Percentiles rank a stretch among this genome's conserved stretches.
Conservation (phyloP, 2,113 vertebrate species). For the Ciconia stormi region DNA sequence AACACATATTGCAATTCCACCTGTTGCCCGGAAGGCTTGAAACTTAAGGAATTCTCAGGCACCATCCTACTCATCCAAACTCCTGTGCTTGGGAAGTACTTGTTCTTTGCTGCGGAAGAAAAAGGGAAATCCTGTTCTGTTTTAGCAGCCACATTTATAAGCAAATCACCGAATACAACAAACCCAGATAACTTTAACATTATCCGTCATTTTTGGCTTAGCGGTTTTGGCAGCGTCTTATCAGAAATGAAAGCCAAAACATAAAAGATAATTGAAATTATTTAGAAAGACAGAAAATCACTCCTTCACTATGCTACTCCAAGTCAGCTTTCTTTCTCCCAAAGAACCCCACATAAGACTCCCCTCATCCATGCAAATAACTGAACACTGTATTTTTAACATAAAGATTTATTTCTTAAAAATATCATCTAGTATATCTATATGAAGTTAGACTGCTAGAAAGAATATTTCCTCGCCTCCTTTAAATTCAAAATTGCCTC, state of each 20-base stretch:
- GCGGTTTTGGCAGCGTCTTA: neutral
- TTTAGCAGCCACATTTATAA: neutral
- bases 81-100: neutral
- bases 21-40: slow-evolving; percentile 11
- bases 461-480: neutral
- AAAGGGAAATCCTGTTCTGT: neutral
- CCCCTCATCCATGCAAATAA: neutral
- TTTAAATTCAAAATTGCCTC: neutral
- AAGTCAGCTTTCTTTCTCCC: neutral
- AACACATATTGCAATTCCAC: neutral
- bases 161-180: neutral
- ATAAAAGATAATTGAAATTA: neutral
- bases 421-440: neutral
- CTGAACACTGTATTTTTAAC: neutral
- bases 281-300: neutral
- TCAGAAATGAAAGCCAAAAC: neutral
- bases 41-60: neutral
- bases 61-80: slow-evolving; percentile 9
- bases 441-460: neutral
- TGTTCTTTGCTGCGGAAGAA: neutral
- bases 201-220: neutral
- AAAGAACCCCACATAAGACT: neutral
- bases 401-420: neutral
- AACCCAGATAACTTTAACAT: neutral
- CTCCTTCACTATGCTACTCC: neutral